Base-by-base conservation (phyloP, 2,888 invertebrate species). In the Luperina testacea region DNA sequence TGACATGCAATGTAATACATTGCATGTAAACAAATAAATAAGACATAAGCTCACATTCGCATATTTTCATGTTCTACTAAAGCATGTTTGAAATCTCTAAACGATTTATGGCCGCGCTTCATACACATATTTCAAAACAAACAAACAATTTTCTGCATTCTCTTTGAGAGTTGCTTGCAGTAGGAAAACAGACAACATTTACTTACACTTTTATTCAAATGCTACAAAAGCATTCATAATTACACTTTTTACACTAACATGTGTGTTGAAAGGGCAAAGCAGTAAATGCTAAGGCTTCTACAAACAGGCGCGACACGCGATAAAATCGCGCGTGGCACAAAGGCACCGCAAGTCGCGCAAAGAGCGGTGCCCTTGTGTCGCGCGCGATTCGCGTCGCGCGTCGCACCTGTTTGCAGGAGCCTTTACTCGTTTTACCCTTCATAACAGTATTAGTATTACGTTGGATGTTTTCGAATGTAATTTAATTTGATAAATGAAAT, bases 121-220 rank as follows among this genome's bases (percentile, higher is more conserved):
- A 69, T 68, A 81, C 67, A 78, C 74, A 78, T 82, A 80, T 80
- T 74, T 72, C 75, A 77, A 72, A 72, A 65, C 65, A 85, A 85
- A 81, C 75, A 84, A 87, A 85, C 67, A 81, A 83, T 79, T 77
- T 82, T 80, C 75, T 83, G 83, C 83, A 83, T 84, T 83, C 79
- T 27, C 72, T 75, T 77, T 75, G 65, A 76, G 75, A 67, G 69
- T 42, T 64, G 67, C 45, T 70, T 74, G 73, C 38, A 27, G 69
- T 53, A 57, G 64, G 20, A 68, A 73, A 72, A 75, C 48, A 74
- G 20, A 74, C 48, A 64, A 65, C 15, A 81, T 75, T 77, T 63
- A 38, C 38, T 38, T 38, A 71, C 65, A 73, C 17, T 32, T 24
- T 69, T 20, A 53, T 65, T 68, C 45, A 27, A 53, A n/a, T 59